A percentile compares a stretch with the other conserved stretches of the same genome.
phyloP scores from a whole-genome alignment of 2,113 vertebrate species.

The Leucoraja erinaceus region DNA sequence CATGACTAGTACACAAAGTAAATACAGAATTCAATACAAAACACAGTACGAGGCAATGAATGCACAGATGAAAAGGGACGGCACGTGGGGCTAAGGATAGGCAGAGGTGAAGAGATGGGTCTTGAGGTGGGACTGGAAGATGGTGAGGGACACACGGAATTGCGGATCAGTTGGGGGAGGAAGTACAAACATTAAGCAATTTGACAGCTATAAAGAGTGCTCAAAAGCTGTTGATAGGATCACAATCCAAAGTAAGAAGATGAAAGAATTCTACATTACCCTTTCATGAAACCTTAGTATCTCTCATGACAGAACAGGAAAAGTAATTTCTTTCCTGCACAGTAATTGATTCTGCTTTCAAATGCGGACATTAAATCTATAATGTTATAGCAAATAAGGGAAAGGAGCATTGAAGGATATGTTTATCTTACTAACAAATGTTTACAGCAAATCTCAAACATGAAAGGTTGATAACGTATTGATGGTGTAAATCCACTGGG shows the following conservation, averaged over 20 bases:
- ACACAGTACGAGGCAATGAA: too few species aligned
- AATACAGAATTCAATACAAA: too few species aligned
- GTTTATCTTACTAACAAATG: constrained; percentile 8
- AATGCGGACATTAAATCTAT: not conserved
- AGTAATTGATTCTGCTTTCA: not conserved
- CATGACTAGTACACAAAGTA: too few species aligned
- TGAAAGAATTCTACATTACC: not conserved
- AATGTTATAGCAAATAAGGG: not conserved
- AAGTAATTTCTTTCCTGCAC: not conserved
- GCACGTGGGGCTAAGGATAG: too few species aligned
- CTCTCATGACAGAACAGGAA: not conserved
- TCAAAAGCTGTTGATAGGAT: not conserved
- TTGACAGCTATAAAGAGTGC: not conserved
- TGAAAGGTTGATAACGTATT: not conserved
- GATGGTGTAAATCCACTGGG: not conserved
- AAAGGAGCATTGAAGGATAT: not conserved
- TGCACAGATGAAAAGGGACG: too few species aligned
- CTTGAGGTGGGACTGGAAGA: too few species aligned
- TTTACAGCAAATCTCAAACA: not conserved
- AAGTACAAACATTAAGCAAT: not conserved
- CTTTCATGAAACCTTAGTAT: not conserved
- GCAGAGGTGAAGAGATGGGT: too few species aligned
- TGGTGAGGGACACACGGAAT: too few species aligned
- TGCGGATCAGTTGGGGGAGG: too few species aligned
- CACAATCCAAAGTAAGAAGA: not conserved